Conservation (phyloP, 2,113 vertebrate species). For the Pteropus alecto region DNA sequence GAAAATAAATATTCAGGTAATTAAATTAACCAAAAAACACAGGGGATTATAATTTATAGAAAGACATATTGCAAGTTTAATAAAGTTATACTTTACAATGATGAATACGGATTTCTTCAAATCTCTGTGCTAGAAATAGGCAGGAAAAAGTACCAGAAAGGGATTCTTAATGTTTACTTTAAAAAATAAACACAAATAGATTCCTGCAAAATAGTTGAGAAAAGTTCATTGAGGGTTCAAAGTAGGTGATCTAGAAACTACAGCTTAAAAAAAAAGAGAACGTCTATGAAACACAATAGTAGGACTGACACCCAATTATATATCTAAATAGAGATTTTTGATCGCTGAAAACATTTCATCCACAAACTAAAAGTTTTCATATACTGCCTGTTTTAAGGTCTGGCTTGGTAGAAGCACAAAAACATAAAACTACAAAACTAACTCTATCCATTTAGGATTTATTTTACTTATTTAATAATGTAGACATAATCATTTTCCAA, state of each 20-base stretch:
- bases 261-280: slow-evolving; percentile 69
- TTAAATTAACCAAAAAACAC: slow-evolving; percentile 83
- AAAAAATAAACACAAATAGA: slow-evolving; percentile 58
- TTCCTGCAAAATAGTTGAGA: slow-evolving; percentile 58
- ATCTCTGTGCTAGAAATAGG: slow-evolving; percentile 59
- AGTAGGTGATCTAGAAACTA: slow-evolving; percentile 76
- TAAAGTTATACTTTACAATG: slow-evolving; percentile 78
- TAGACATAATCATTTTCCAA: not conserved
- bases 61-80: slow-evolving; percentile 76
- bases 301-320: slow-evolving; percentile 68
- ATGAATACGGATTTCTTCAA: slow-evolving; percentile 68
- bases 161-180: slow-evolving; percentile 63
- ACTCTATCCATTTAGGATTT: not conserved
- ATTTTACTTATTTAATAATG: not conserved
- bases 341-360: slow-evolving; percentile 71
- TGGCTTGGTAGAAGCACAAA: slow-evolving; percentile 73
- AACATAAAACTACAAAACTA: slow-evolving; percentile 33
- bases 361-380: slow-evolving; percentile 70
- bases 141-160: slow-evolving; percentile 57
- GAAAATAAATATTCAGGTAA: slow-evolving; percentile 86
- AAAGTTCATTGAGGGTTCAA: slow-evolving; percentile 66
- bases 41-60: slow-evolving; percentile 76
- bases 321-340: slow-evolving; percentile 65
- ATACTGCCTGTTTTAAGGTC: slow-evolving; percentile 76
- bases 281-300: slow-evolving; percentile 69